A percentile compares a stretch with the other conserved stretches of the same genome.
These are phyloP conservation scores for Camptogramma bilineatum DNA, from an alignment of 2,888 invertebrate species.

Conservation along the genomic window DNA sequence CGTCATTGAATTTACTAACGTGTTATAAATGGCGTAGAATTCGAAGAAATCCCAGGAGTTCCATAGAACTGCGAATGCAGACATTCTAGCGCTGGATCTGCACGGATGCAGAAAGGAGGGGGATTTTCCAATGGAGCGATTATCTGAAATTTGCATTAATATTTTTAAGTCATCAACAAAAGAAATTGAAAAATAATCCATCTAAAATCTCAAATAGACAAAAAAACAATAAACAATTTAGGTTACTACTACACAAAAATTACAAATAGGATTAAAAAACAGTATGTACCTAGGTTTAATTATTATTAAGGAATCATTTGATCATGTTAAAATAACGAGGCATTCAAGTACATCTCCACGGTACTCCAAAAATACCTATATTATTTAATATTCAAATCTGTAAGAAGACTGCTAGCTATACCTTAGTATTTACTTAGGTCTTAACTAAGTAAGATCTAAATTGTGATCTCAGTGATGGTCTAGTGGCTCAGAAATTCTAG, in stretches of 20 bases:
- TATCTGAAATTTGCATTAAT: constrained; percentile 49
- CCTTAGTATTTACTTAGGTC: background rate
- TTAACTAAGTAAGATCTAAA: background rate
- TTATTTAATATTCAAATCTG: too few species aligned
- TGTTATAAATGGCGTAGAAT: constrained; percentile 63
- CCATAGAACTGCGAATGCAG: constrained; percentile 73
- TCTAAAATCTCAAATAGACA: background rate
- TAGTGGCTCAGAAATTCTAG: constrained; percentile 8
- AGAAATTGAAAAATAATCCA: too few species aligned
- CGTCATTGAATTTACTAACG: constrained; percentile 53
- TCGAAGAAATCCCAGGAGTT: constrained; percentile 61
- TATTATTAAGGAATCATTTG: too few species aligned
- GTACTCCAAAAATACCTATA: too few species aligned
- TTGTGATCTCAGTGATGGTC: constrained; percentile 17
- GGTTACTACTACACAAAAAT: too few species aligned
- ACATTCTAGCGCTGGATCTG: constrained; percentile 71
- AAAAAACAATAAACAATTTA: too few species aligned
- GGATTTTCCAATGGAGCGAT: constrained; percentile 53
- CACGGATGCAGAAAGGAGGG: constrained; percentile 64
- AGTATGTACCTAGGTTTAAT: too few species aligned
- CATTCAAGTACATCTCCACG: too few species aligned
- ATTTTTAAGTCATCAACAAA: background rate
- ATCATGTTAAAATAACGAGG: too few species aligned
- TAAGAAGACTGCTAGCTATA: too few species aligned
- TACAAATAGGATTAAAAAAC: too few species aligned